Base-by-base conservation (phyloP, 2,888 invertebrate species). In the Odontocolon sp. region DNA sequence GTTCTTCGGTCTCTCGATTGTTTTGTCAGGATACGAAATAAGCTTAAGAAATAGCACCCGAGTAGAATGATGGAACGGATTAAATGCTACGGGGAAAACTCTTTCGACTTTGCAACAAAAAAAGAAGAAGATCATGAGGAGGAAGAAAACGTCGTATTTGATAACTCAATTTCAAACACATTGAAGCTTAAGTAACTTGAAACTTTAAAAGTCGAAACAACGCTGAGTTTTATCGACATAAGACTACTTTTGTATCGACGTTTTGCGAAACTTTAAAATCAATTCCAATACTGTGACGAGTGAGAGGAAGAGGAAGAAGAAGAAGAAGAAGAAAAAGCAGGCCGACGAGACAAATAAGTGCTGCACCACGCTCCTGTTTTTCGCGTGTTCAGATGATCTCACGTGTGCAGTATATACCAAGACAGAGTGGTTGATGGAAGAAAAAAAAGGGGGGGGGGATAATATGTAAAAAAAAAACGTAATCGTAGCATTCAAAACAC, bases 141-240 rank as follows among this genome's bases (percentile, higher is more conserved):
- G 42, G 11, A 16, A 3, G 14, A 45, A 63, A 21, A n/a, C 11
- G 23, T 14, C 16, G 3, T 28, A 40, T 26, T 57, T 28, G 16
- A 59, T 28, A 14, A 14, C n/a, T n/a, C n/a, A n/a, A 26, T 9
- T 6, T 14, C 18, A 63, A 61, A 9, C 31, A 28, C 18, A 6
- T n/a, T n/a, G 31, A 61, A 42, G 45, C 31, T 61, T 26, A 6
- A n/a, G 8, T 6, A 31, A 45, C 28, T 61, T 33, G 9, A 28
- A 47, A 45, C 45, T 47, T n/a, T 4, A 6, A 31, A 47, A 47
- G 61, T 63, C 33, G 38, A 33, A 63, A 47, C 61, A 63, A 31
- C 45, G 31, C 18, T 11, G 61, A 47, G 3, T 16, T 45, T 6
- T 6, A 28, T 28, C 11, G 23, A 63, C 31, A 11, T 3, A 45